Base-by-base conservation (phyloP, 2,113 vertebrate species). In the Pantherophis guttatus region DNA sequence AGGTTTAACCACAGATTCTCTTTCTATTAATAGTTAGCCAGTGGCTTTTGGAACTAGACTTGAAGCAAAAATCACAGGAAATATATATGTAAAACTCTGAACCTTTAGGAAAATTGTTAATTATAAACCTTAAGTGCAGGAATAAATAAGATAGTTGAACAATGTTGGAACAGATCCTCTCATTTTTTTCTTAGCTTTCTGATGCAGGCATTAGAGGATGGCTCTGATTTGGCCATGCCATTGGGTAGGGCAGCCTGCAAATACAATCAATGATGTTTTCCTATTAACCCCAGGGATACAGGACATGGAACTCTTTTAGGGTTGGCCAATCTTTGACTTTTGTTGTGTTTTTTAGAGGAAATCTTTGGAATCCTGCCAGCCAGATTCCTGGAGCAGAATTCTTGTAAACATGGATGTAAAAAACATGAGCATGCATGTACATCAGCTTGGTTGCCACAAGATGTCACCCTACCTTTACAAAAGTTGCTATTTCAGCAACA, bases 401-500 rank as follows among this genome's bases (percentile, higher is more conserved):
- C 50, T 12, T 1, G 8, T 93, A 53, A 26, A n/a, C 3, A 57
- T 70, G 10, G 23, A 2, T 0, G 23, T 65, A 33, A 15, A 87
- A 39, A 75, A 75, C 5, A 75, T 75, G 65, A 75, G n/a, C 5
- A 12, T 33, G 26, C 55, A 26, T 54, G 95, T 93, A 94, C 12
- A 96, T 96, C 96, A 52, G 90, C 0, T 33, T 0, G 0, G 44
- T 9, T 58, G 90, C 95, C 96, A 96, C 96, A 87, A 87, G 88
- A 23, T 5, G 96, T 96, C 96, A 92, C 95, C 94, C 93, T 93
- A 90, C 21, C 91, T 5, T 93, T 92, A 75, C 5, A 87, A 0
- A 52, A 24, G 50, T 93, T 58, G 0, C 0, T 0, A 0, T 4
- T 53, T 65, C 59, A 65, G 70, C 21, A 1, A 24, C 15, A 26